These are phyloP conservation scores for Leucosticte australis DNA, from an alignment of 2,113 vertebrate genomes.

Conservation along the genomic window DNA sequence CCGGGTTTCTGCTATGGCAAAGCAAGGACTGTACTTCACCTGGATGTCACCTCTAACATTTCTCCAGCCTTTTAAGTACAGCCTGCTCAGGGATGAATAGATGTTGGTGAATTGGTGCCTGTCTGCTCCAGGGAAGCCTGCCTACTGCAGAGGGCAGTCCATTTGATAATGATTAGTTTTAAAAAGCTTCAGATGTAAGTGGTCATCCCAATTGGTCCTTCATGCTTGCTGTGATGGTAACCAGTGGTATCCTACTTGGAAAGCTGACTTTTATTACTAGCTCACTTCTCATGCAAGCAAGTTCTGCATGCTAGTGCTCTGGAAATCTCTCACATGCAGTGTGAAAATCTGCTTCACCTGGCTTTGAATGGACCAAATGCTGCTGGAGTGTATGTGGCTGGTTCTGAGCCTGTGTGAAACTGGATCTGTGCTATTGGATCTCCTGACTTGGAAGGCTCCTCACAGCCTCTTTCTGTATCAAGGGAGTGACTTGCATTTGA, in stretches of 20 bases:
- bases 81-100: not conserved
- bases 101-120: not conserved
- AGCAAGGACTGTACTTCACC: not conserved
- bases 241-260: not conserved
- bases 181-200: not conserved
- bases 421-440: not conserved
- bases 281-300: not conserved
- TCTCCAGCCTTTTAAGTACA: not conserved
- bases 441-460: not conserved
- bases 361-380: not conserved
- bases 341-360: not conserved
- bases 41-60: not conserved
- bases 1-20: not conserved
- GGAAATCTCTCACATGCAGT: not conserved
- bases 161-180: not conserved
- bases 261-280: not conserved
- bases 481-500: not conserved
- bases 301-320: not conserved
- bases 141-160: not conserved
- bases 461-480: fast-evolving
- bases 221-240: not conserved
- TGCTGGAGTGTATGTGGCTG: not conserved
- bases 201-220: not conserved
- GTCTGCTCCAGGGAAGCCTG: not conserved
- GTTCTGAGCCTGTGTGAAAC: not conserved